phyloP scores from a whole-genome alignment of 1,140 invertebrate species.

The Pseudachorutes palmiensis region DNA sequence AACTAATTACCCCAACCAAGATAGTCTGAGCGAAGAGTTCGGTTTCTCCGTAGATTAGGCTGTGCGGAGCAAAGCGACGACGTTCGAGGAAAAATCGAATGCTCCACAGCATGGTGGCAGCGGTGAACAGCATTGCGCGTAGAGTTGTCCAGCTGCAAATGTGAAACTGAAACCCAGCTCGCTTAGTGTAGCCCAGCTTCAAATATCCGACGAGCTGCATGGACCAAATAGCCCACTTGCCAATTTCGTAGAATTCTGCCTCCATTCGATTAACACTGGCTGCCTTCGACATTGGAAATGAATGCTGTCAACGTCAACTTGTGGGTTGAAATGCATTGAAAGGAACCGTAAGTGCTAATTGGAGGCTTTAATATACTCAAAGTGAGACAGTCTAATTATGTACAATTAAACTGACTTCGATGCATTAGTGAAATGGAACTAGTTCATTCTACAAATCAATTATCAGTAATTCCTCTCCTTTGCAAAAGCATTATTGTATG shows the following conservation, averaged over 20 bases:
- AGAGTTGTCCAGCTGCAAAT: background rate
- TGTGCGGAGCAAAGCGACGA: background rate
- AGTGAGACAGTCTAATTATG: no score
- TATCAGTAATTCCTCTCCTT: no score
- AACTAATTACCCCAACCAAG: background rate
- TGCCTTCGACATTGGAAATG: no score
- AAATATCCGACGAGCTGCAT: constrained; percentile 13
- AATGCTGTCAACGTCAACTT: no score
- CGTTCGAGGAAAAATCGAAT: background rate
- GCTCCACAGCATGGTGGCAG: background rate
- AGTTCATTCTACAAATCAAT: no score
- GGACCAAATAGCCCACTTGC: constrained; percentile 18
- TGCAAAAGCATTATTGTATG: no score
- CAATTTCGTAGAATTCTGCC: constrained; percentile 6
- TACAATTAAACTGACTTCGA: no score
- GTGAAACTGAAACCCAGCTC: background rate
- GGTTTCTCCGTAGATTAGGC: constrained; percentile 7
- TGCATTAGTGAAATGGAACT: no score
- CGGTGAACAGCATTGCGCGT: background rate
- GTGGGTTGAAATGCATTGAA: no score
- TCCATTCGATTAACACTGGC: no score
- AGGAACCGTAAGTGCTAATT: no score
- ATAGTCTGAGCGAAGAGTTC: constrained; percentile 15
- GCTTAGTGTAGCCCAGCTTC: background rate
- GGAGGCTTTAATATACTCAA: no score